Evolutionary conservation across 2,888 invertebrate species (phyloP).

Genomic region (Sipha maydis): DNA sequence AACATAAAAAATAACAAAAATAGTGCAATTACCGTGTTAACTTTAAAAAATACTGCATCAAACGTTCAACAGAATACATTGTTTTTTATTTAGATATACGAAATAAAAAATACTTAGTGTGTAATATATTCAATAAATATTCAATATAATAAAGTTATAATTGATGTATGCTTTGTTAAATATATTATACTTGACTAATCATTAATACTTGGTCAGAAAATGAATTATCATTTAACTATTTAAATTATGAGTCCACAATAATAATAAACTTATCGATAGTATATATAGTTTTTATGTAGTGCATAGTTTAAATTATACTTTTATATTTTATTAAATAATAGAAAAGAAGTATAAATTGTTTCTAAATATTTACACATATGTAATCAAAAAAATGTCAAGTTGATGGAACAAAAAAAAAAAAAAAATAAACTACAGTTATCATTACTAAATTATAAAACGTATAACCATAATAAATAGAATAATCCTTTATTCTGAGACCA

Average conservation of each 20-base stretch:
- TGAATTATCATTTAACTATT: background rate
- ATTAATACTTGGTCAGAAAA: background rate
- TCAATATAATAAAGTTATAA: too few species aligned
- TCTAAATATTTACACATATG: background rate
- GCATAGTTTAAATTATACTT: background rate
- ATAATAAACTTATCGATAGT: background rate
- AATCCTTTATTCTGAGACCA: too few species aligned
- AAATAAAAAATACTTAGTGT: background rate
- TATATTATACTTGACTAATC: too few species aligned
- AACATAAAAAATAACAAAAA: background rate
- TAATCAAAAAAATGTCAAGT: background rate
- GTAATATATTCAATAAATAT: background rate
- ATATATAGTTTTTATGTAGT: background rate
- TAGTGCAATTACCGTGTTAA: background rate
- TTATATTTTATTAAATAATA: background rate
- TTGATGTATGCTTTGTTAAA: too few species aligned
- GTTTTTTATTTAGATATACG: background rate
- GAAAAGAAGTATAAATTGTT: background rate
- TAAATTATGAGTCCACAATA: background rate
- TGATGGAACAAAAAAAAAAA: too few species aligned
- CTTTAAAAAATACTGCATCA: background rate
- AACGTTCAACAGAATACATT: too few species aligned
- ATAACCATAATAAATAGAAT: too few species aligned
- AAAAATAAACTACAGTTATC: too few species aligned
- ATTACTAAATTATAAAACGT: too few species aligned